These are phyloP conservation scores for Diorhabda elongata DNA, from an alignment of 1,140 invertebrate species.

Conservation along the genomic window DNA sequence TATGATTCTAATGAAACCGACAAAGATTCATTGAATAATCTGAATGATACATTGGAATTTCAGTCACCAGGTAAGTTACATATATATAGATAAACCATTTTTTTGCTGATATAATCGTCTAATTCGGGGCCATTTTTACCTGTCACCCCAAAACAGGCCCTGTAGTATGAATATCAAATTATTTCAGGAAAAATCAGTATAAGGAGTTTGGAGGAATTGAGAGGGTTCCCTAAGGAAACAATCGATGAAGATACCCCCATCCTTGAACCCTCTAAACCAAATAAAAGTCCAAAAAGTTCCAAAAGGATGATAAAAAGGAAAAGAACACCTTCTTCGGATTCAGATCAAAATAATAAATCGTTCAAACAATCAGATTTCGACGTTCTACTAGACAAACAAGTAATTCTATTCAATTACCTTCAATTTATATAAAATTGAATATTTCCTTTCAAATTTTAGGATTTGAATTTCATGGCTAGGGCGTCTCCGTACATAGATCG, in stretches of 20 bases:
- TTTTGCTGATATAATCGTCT: too few relatives aligned
- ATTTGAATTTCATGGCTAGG: constrained; percentile 7
- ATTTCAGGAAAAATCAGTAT: not conserved
- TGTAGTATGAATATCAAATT: not conserved
- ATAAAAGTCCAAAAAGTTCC: not conserved
- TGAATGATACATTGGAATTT: too few relatives aligned
- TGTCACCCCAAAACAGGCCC: too few relatives aligned
- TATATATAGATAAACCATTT: too few relatives aligned
- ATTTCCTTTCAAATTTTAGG: not conserved
- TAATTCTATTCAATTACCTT: not conserved
- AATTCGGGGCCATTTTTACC: too few relatives aligned
- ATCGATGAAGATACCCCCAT: not conserved
- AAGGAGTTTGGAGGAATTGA: not conserved
- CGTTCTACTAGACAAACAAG: not conserved
- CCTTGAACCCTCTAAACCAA: not conserved
- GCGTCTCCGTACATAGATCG: constrained; percentile 27
- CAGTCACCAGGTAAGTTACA: too few relatives aligned
- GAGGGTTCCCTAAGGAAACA: not conserved
- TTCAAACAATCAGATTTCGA: not conserved
- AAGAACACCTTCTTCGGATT: not conserved
- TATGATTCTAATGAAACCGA: too few relatives aligned
- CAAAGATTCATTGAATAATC: too few relatives aligned
- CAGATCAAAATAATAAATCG: not conserved
- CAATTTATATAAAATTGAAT: not conserved
- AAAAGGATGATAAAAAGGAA: not conserved